Evolutionary conservation across 2,797 vertebrate genomes (phyloP).

Genomic region (Sphenodon punctatus): DNA sequence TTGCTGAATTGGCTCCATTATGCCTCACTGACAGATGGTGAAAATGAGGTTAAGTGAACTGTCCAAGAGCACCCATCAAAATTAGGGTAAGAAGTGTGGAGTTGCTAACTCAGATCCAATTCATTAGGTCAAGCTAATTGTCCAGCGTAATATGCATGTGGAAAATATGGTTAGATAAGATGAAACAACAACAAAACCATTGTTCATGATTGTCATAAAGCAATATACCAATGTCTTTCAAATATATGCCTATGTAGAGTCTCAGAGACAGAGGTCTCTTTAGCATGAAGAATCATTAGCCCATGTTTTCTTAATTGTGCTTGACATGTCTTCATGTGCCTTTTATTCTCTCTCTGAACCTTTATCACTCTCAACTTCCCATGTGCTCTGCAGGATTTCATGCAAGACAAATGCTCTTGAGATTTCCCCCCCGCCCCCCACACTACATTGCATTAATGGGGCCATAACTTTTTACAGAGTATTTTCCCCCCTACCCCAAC

Average conservation of each 20-base stretch:
- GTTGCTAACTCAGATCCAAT: not conserved
- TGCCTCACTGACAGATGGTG: not conserved
- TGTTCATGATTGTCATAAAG: conserved; percentile 9
- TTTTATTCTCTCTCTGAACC: not conserved
- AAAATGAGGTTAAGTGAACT: not conserved
- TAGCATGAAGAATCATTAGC: conserved; percentile 1
- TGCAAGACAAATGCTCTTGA: conserved; percentile 2
- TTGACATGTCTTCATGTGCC: not conserved
- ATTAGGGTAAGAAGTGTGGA: not conserved
- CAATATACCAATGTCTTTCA: not conserved
- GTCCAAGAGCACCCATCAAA: not conserved
- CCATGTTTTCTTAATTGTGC: conserved; percentile 1
- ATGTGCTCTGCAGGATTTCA: not conserved
- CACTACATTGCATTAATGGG: not conserved
- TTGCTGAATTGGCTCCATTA: not conserved
- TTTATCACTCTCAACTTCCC: not conserved
- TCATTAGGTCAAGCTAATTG: not conserved
- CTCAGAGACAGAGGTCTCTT: conserved; percentile 14
- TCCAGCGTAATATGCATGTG: not conserved
- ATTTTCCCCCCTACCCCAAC: too few species aligned
- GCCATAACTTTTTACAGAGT: conserved; percentile 15
- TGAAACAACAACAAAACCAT: not conserved
- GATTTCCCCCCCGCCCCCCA: conserved; percentile 24
- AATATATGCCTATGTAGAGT: not conserved
- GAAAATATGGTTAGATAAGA: not conserved